Evolutionary conservation across 2,888 invertebrate genomes (phyloP).

Genomic region (Sesia bembeciformis): DNA sequence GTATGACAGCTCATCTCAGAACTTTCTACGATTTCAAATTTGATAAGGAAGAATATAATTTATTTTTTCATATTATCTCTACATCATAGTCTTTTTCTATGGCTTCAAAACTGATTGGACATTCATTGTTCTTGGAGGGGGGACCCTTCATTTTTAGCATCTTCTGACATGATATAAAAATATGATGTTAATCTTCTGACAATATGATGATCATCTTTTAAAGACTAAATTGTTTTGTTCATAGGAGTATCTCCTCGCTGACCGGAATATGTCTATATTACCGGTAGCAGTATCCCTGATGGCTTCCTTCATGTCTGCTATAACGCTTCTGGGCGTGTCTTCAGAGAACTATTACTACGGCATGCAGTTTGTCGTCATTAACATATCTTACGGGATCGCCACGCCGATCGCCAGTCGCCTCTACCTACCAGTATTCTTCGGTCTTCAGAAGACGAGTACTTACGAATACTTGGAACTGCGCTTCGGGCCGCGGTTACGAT

Average conservation of each 20-base stretch:
- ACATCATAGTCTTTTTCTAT: too few relatives aligned
- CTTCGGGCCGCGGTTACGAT: conserved; percentile 84
- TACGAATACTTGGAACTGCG: conserved; percentile 94
- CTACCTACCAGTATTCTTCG: conserved; percentile 90
- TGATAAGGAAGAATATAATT: too few relatives aligned
- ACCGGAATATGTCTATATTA: conserved; percentile 83
- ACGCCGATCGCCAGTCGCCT: conserved; percentile 85
- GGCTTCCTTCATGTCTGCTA: conserved; percentile 96
- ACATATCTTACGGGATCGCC: conserved; percentile 82
- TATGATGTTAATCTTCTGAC: too few relatives aligned
- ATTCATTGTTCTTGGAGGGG: too few relatives aligned
- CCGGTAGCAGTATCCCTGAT: conserved; percentile 92
- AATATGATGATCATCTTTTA: too few relatives aligned
- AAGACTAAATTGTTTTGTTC: conserved; percentile 14
- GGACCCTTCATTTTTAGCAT: too few relatives aligned
- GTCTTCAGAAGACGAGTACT: conserved; percentile 87
- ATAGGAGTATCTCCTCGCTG: conserved; percentile 88
- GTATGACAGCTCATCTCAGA: too few relatives aligned
- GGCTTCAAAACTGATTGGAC: too few relatives aligned
- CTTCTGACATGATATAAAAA: too few relatives aligned
- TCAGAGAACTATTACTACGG: conserved; percentile 90
- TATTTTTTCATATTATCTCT: too few relatives aligned
- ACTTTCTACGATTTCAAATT: too few relatives aligned
- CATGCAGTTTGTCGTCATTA: conserved; percentile 85
- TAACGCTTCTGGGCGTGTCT: conserved; percentile 91